Base-by-base conservation (phyloP, 2,113 vertebrate species). In the Gasterosteus aculeatus region DNA sequence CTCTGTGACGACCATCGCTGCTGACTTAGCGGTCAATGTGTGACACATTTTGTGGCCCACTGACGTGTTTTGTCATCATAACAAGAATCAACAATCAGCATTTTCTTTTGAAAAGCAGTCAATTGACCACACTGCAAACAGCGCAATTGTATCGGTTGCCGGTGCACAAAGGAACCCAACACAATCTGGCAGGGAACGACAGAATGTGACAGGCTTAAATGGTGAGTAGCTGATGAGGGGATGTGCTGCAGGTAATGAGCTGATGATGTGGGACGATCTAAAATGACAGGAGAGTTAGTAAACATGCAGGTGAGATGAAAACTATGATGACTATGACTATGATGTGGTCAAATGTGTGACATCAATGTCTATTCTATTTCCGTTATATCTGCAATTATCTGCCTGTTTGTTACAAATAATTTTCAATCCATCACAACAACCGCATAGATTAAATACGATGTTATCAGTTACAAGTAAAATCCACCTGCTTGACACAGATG, bases 41-140 rank as follows among this genome's bases (percentile, higher is more conserved):
- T 54, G 22, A 54, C 53, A 6, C 51, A 16, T 14, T 46, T 46
- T 46, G 15, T 5, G 44, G 44, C 44, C 14, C 44, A 15, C 44
- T 16, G 44, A 46, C 14, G n/a, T 51, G 22, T 26, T 26, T 54
- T 3, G 22, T 26, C 19, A 51, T n/a, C 22, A 14, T 26, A 54
- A 26, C 10, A 54, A 22, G 9, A 7, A 22, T 11, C 53, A 54
- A 12, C 22, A 26, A 54, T 54, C 22, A 54, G 53, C 53, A 12
- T 26, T 53, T 54, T 26, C 49, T 53, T 53, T 54, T 54, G n/a
- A 54, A 54, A 54, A 54, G n/a, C 49, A 53, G 49, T 53, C 51
- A 26, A 22, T 54, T 54, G 53, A 54, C 53, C 53, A 11, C 53
- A 5, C 3, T 38, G 10, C 10, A 54, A 56, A 29, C 49, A 56